Conservation (phyloP, 2,888 invertebrate genomes). For the Tetrapedia diversipes region DNA sequence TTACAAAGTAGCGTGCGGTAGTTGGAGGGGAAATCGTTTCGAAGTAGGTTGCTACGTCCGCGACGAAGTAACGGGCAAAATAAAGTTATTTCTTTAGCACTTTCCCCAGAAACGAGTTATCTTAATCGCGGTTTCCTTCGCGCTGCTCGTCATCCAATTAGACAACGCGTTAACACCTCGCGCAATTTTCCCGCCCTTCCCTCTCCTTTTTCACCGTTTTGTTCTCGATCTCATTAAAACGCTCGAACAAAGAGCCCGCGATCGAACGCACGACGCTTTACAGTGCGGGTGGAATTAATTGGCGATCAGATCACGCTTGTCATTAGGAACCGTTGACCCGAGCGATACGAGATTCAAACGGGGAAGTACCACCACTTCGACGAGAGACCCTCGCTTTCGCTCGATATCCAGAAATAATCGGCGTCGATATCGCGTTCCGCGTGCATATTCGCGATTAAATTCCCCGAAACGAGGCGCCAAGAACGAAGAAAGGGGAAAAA, state of each 20-base stretch:
- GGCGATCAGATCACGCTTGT: slow-evolving; percentile 21
- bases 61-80: not conserved
- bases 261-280: slow-evolving; percentile 15
- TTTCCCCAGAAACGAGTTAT: slow-evolving; percentile 23
- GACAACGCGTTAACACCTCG: not conserved
- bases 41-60: not conserved
- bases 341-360: slow-evolving; percentile 12
- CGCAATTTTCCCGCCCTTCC: no score
- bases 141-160: slow-evolving; percentile 1
- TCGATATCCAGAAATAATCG: slow-evolving; percentile 41
- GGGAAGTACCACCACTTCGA: not conserved
- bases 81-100: slow-evolving; percentile 25
- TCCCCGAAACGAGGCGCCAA: not conserved
- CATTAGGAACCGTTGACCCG: slow-evolving; percentile 35
- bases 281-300: slow-evolving; percentile 30
- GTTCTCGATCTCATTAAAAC: not conserved
- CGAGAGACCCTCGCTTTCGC: slow-evolving; percentile 6
- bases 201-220: not conserved
- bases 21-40: not conserved
- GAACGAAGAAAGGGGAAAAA: not conserved
- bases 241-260: not conserved
- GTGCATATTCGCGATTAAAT: no score
- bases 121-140: slow-evolving; percentile 27
- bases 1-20: not conserved
- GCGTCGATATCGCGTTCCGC: not conserved